Conservation (phyloP, 1,140 invertebrate genomes). For the Diprion similis region DNA sequence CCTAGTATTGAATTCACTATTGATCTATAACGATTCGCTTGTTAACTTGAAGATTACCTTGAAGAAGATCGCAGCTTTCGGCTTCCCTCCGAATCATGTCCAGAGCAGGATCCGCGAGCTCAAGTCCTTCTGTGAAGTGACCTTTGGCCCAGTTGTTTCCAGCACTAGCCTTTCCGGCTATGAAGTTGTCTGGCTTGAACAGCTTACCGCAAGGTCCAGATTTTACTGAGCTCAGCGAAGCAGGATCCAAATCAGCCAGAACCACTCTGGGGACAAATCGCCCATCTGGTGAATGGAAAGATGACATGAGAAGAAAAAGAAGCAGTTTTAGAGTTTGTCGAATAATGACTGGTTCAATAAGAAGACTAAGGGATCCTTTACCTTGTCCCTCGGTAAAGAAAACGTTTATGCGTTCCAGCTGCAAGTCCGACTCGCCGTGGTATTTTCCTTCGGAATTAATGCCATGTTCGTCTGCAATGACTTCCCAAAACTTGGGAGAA, state of each 20-base stretch:
- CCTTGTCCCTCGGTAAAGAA: constrained; percentile 87
- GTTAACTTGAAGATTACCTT: constrained; percentile 68
- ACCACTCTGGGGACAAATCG: constrained; percentile 77
- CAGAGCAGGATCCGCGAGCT: constrained; percentile 74
- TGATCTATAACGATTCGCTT: too few species aligned
- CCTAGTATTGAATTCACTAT: constrained; percentile 43
- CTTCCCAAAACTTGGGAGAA: constrained; percentile 82
- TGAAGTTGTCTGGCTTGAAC: constrained; percentile 74
- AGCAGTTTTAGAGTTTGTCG: neutral
- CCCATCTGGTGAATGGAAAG: constrained; percentile 57
- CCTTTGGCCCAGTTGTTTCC: constrained; percentile 79
- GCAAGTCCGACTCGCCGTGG: constrained; percentile 75
- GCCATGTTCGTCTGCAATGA: constrained; percentile 87
- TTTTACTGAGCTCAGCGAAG: constrained; percentile 74
- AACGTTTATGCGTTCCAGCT: constrained; percentile 83
- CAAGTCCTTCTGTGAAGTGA: constrained; percentile 77
- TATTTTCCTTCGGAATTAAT: constrained; percentile 81
- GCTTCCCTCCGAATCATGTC: constrained; percentile 82
- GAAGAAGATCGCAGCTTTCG: constrained; percentile 74
- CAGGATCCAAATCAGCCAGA: constrained; percentile 74
- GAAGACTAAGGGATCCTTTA: constrained; percentile 24
- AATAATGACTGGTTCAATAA: constrained; percentile 35
- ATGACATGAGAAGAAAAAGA: neutral
- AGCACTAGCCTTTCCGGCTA: constrained; percentile 68
- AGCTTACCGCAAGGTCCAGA: constrained; percentile 71